Conservation (phyloP, 2,888 invertebrate species). For the Seira ritae region DNA sequence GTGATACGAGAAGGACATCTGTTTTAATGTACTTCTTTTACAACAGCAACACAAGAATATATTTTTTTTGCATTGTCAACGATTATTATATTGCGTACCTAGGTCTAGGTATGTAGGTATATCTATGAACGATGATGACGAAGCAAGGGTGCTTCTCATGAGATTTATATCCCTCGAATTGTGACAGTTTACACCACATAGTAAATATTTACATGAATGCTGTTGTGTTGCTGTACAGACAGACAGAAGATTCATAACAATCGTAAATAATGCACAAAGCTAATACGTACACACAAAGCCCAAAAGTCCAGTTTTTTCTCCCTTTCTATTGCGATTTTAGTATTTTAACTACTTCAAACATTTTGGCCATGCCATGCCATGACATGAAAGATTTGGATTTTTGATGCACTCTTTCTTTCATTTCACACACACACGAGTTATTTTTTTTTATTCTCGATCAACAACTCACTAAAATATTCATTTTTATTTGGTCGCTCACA, state of each 20-base stretch:
- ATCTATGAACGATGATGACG: background rate
- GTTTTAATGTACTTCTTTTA: too few species aligned
- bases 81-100: too few species aligned
- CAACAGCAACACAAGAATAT: too few species aligned
- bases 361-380: background rate
- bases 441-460: background rate
- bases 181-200: conserved; percentile 13
- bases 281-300: conserved; percentile 7
- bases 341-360: background rate
- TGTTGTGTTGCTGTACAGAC: too few species aligned
- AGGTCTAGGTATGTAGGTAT: background rate
- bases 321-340: background rate
- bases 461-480: conserved; percentile 29
- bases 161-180: conserved; percentile 3
- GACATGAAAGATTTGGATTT: background rate
- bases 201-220: conserved; percentile 3
- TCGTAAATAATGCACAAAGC: background rate
- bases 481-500: conserved; percentile 34
- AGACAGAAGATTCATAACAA: background rate
- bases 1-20: too few species aligned
- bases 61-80: too few species aligned
- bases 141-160: background rate
- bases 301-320: background rate
- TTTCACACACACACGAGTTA: background rate
- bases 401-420: conserved; percentile 2